These are phyloP conservation scores for Botrylloides violaceus DNA, from an alignment of 23 tunicate species.

Conservation along the genomic window DNA sequence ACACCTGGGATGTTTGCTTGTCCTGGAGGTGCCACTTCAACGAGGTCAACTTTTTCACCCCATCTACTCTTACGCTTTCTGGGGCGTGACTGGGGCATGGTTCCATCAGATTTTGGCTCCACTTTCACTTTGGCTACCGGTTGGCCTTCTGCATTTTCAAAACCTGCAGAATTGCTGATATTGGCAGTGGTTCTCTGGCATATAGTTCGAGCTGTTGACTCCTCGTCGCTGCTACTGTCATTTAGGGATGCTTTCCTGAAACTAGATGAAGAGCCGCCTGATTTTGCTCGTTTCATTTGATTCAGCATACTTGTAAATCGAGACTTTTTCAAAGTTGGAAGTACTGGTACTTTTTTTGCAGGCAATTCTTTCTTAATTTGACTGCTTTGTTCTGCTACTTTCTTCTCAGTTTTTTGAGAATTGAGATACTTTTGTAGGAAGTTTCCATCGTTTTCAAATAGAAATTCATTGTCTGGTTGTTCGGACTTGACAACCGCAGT, in stretches of 20 bases:
- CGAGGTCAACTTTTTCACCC: conserved; percentile 89
- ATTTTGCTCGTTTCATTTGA: conserved; percentile 60
- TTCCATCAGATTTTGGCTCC: not conserved
- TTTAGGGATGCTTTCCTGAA: conserved; percentile 40
- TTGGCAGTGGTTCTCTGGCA: not conserved
- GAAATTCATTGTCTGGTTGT: not conserved
- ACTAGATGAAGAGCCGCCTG: conserved; percentile 13
- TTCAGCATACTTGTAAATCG: conserved; percentile 74
- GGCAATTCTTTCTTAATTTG: not conserved
- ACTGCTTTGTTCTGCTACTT: not conserved
- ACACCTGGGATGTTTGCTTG: conserved; percentile 56
- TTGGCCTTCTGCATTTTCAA: not conserved
- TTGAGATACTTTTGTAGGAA: conserved; percentile 75
- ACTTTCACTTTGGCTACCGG: conserved; percentile 3
- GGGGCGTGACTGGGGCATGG: conserved; percentile 17
- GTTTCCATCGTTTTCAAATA: conserved; percentile 62
- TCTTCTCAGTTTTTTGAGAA: conserved; percentile 23
- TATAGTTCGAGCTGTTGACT: not conserved
- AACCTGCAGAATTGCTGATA: not conserved
- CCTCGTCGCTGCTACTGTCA: conserved; percentile 36
- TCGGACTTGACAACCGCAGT: conserved; percentile 15
- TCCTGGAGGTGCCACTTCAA: conserved; percentile 86
- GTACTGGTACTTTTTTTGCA: not conserved
- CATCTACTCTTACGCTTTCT: conserved; percentile 70
- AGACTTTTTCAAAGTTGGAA: conserved; percentile 48